phyloP scores from a whole-genome alignment of 2,888 invertebrate species.

The Amiota communis region DNA sequence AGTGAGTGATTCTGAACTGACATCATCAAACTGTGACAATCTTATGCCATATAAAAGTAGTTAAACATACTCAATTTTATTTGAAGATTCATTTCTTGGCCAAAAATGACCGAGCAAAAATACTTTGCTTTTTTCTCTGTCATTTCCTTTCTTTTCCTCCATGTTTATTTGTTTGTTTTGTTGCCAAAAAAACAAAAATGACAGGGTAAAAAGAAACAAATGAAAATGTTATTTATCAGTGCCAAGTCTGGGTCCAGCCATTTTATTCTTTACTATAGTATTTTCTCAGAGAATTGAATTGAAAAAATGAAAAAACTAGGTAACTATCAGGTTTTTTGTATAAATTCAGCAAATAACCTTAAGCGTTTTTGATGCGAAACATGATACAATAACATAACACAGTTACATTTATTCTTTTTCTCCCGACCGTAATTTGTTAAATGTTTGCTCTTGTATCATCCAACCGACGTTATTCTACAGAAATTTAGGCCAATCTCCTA shows the following conservation, averaged over 20 bases:
- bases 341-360: conserved; percentile 16
- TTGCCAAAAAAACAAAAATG: conserved; percentile 1
- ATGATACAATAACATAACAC: no score
- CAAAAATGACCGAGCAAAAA: no score
- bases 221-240: conserved; percentile 1
- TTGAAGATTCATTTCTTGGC: no score
- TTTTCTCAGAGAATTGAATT: background rate
- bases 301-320: conserved; percentile 15
- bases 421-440: conserved; percentile 23
- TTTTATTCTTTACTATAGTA: no score
- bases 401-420: background rate
- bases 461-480: no score
- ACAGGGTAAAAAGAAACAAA: background rate
- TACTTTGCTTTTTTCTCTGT: background rate
- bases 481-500: conserved; percentile 21
- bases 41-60: no score
- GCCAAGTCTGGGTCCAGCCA: background rate
- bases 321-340: conserved; percentile 24
- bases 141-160: background rate
- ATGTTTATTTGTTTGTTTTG: background rate
- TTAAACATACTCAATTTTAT: no score
- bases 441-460: conserved; percentile 2
- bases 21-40: no score
- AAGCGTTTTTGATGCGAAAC: conserved; percentile 9
- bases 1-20: no score